Percentiles rank a stretch among this genome's conserved stretches.
Conservation (phyloP, 2,888 invertebrate species). For the Caenorhabditis sp. region DNA sequence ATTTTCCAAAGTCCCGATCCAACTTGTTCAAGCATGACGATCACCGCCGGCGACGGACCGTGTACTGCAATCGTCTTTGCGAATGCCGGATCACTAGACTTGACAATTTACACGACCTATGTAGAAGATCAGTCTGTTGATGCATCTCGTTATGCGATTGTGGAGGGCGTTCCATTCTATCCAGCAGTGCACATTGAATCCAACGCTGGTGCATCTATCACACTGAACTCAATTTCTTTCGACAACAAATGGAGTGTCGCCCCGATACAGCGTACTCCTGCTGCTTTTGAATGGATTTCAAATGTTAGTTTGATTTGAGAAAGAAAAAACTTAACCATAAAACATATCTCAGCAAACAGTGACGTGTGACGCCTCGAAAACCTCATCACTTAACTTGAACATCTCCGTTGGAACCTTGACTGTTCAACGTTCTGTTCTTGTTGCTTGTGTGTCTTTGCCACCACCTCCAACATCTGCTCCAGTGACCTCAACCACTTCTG, state of each 20-base stretch:
- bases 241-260: background rate
- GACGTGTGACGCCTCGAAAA: conserved; percentile 22
- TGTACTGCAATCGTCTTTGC: conserved; percentile 52
- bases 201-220: background rate
- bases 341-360: conserved; percentile 4
- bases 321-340: background rate
- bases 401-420: conserved; percentile 17
- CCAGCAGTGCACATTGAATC: conserved; percentile 46
- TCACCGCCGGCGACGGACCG: background rate
- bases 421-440: conserved; percentile 42
- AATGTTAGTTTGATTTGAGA: conserved; percentile 8
- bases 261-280: background rate
- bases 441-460: conserved; percentile 35
- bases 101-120: conserved; percentile 34
- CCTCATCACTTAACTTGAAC: conserved; percentile 32
- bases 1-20: conserved; percentile 45
- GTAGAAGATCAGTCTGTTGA: conserved; percentile 44
- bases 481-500: background rate
- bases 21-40: conserved; percentile 5
- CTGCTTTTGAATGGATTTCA: conserved; percentile 30
- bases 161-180: conserved; percentile 37
- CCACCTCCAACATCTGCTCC: background rate
- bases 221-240: conserved; percentile 26
- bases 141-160: conserved; percentile 50
- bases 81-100: conserved; percentile 13